phyloP scores from a whole-genome alignment of 1,140 invertebrate species.

The Glossosoma conforme region DNA sequence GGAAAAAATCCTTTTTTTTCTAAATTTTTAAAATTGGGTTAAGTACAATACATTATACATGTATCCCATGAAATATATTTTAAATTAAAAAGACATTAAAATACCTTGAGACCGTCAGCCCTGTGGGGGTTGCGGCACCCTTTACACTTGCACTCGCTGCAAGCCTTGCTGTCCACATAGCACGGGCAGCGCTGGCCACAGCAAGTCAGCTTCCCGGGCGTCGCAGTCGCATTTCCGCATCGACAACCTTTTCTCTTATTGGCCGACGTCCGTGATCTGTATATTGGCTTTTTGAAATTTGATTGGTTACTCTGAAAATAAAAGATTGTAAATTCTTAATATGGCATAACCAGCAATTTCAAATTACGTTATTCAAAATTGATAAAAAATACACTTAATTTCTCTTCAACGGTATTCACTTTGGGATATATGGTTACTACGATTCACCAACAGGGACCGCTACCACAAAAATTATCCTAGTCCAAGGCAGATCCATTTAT shows the following conservation, averaged over 20 bases:
- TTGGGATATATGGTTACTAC: too few relatives aligned
- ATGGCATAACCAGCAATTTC: too few relatives aligned
- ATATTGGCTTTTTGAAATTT: slow-evolving; percentile 51
- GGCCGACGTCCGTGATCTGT: slow-evolving; percentile 41
- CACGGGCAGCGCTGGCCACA: slow-evolving; percentile 90
- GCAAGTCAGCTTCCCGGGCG: slow-evolving; percentile 84
- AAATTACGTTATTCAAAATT: background rate
- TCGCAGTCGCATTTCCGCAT: slow-evolving; percentile 84
- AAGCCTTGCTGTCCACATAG: slow-evolving; percentile 82
- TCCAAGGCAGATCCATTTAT: too few relatives aligned
- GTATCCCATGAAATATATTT: background rate
- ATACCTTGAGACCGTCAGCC: slow-evolving; percentile 72
- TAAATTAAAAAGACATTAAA: too few relatives aligned
- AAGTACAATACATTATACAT: slow-evolving; percentile 3
- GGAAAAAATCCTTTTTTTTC: too few relatives aligned
- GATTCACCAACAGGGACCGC: too few relatives aligned
- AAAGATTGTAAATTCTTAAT: too few relatives aligned
- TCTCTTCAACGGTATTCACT: too few relatives aligned
- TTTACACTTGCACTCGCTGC: slow-evolving; percentile 81
- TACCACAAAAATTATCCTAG: too few relatives aligned
- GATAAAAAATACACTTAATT: too few relatives aligned
- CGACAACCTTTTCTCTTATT: slow-evolving; percentile 72
- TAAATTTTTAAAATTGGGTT: too few relatives aligned
- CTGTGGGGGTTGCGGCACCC: slow-evolving; percentile 87
- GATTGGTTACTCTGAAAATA: slow-evolving; percentile 41